phyloP scores from a whole-genome alignment of 2,888 invertebrate genomes.

The Xestia ashworthii region DNA sequence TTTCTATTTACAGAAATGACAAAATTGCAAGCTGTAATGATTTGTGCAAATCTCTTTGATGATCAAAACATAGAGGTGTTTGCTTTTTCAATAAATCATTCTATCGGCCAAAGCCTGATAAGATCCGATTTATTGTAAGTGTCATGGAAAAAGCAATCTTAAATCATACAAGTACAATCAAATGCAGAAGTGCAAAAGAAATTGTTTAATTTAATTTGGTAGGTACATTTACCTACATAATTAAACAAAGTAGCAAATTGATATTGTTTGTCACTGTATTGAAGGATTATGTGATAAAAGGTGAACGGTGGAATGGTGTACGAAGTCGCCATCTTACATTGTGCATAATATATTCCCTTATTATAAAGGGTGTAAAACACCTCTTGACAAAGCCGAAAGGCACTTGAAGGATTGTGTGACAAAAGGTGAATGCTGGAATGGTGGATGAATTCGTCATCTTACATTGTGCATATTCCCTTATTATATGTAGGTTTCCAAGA shows the following conservation, averaged over 20 bases:
- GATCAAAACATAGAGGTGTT: background rate
- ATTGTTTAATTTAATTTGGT: background rate
- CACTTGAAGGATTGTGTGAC: background rate
- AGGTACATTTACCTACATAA: background rate
- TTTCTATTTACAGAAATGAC: background rate
- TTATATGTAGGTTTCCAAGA: background rate
- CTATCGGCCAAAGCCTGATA: constrained; percentile 35
- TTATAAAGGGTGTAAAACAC: no score
- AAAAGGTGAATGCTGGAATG: no score
- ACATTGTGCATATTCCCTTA: background rate
- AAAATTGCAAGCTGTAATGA: constrained; percentile 2
- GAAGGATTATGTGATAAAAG: background rate
- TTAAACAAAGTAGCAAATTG: constrained; percentile 1
- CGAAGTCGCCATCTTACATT: background rate
- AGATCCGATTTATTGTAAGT: constrained; percentile 17
- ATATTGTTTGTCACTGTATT: background rate
- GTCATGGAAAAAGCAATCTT: constrained; percentile 8
- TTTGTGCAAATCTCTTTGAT: background rate
- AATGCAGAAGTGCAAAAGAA: constrained; percentile 11
- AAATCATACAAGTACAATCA: constrained; percentile 27
- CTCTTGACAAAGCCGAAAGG: no score
- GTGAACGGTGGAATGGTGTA: no score
- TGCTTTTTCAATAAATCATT: constrained; percentile 29
- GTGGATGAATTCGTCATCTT: no score
- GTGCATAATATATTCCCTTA: no score